These are phyloP conservation scores for Iguana delicatissima DNA, from an alignment of 2,797 vertebrate species.

Conservation along the genomic window DNA sequence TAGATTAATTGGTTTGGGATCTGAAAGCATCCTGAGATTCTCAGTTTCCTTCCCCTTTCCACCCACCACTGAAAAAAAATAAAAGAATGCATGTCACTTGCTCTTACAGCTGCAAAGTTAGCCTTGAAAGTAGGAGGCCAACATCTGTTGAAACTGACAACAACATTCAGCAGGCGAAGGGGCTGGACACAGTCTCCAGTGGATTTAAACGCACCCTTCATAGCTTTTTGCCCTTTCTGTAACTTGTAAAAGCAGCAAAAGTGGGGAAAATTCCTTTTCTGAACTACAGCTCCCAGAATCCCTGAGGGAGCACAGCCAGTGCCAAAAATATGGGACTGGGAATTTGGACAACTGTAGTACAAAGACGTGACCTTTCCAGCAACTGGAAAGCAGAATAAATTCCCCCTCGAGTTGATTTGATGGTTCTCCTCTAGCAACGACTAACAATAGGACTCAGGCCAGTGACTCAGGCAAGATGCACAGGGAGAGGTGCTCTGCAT, in stretches of 20 bases:
- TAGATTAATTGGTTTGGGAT: neutral
- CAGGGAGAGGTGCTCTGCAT: neutral
- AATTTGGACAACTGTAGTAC: no score
- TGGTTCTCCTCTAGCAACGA: no score
- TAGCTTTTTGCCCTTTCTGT: neutral
- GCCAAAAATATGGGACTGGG: no score
- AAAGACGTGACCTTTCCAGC: no score
- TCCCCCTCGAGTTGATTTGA: no score
- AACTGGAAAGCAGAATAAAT: no score
- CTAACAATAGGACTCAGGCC: no score
- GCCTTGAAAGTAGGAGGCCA: neutral
- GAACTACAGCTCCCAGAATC: no score
- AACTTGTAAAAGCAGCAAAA: neutral
- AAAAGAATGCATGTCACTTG: neutral
- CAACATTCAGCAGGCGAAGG: neutral
- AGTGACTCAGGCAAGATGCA: neutral
- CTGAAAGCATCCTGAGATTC: neutral
- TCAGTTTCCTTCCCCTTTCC: neutral
- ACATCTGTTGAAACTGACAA: neutral
- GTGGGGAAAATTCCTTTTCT: no score
- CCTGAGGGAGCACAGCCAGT: no score
- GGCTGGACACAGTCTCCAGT: neutral
- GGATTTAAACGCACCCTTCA: neutral
- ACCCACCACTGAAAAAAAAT: neutral
- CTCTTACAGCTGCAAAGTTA: neutral